Evolutionary conservation across 2,113 vertebrate genomes (phyloP).

Genomic region (Megaleporinus macrocephalus): DNA sequence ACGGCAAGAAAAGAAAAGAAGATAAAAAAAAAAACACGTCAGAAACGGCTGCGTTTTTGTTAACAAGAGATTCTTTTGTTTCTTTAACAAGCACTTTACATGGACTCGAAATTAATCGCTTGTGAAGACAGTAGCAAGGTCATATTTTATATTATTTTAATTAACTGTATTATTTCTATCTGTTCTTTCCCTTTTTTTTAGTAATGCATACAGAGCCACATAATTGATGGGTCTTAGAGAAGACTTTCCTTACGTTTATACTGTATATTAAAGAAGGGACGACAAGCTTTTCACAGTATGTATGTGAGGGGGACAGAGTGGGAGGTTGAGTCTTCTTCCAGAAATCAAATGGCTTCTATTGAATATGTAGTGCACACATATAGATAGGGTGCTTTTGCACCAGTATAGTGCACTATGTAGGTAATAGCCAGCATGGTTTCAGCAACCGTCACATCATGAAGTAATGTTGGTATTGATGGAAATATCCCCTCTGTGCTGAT

Average conservation of each 20-base stretch:
- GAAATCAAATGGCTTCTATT: neutral
- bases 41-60: slow-evolving; percentile 40
- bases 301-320: neutral
- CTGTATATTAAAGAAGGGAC: slow-evolving; percentile 72
- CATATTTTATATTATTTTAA: slow-evolving; percentile 69
- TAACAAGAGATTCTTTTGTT: slow-evolving; percentile 40
- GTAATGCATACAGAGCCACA: slow-evolving; percentile 60
- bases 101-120: slow-evolving; percentile 72
- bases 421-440: neutral
- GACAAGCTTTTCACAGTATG: slow-evolving; percentile 36
- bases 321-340: neutral
- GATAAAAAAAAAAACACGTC: slow-evolving; percentile 40
- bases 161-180: slow-evolving; percentile 62
- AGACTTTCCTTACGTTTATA: slow-evolving; percentile 43
- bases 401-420: slow-evolving; percentile 3
- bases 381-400: neutral
- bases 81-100: slow-evolving; percentile 79
- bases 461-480: neutral
- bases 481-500: neutral
- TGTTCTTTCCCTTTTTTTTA: slow-evolving; percentile 10
- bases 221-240: slow-evolving; percentile 51
- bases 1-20: neutral
- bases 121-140: slow-evolving; percentile 71
- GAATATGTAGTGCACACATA: neutral
- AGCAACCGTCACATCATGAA: neutral